Conservation (phyloP, 2,888 invertebrate genomes). For the Ernsta delagoae region DNA sequence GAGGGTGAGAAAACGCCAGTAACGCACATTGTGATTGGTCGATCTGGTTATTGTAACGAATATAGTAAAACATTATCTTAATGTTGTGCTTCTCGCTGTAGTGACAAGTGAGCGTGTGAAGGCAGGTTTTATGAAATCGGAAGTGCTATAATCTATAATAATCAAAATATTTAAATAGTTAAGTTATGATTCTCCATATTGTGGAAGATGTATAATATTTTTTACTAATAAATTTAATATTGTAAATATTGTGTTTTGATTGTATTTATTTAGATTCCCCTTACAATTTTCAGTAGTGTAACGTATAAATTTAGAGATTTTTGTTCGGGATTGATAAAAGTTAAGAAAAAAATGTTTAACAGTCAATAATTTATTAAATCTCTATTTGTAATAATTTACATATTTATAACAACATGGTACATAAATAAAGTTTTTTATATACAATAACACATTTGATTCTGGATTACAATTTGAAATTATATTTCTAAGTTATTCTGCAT, state of each 20-base stretch:
- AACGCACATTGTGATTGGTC: slow-evolving; percentile 53
- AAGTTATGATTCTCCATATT: slow-evolving; percentile 85
- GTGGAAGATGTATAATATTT: slow-evolving; percentile 85
- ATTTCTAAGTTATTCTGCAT: neutral
- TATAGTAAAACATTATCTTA: slow-evolving; percentile 45
- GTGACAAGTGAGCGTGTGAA: slow-evolving; percentile 67
- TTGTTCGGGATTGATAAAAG: too few relatives aligned
- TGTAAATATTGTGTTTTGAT: slow-evolving; percentile 70
- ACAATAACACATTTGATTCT: slow-evolving; percentile 20
- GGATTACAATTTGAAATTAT: neutral
- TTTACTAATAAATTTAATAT: slow-evolving; percentile 86
- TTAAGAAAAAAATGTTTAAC: slow-evolving; percentile 36
- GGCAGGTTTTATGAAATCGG: slow-evolving; percentile 73
- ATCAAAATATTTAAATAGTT: slow-evolving; percentile 82
- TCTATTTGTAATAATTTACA: slow-evolving; percentile 28
- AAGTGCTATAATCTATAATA: slow-evolving; percentile 83
- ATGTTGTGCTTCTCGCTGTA: slow-evolving; percentile 75
- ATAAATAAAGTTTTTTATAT: slow-evolving; percentile 11
- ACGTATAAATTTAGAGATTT: too few relatives aligned
- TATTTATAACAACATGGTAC: too few relatives aligned
- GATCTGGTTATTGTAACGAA: slow-evolving; percentile 39
- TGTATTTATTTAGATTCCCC: slow-evolving; percentile 31
- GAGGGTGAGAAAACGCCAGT: slow-evolving; percentile 47
- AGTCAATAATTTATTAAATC: slow-evolving; percentile 49
- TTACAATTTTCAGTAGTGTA: slow-evolving; percentile 5